Evolutionary conservation across 1,140 invertebrate species (phyloP).

Genomic region (Pachyrhynchus sulphureomaculatus): DNA sequence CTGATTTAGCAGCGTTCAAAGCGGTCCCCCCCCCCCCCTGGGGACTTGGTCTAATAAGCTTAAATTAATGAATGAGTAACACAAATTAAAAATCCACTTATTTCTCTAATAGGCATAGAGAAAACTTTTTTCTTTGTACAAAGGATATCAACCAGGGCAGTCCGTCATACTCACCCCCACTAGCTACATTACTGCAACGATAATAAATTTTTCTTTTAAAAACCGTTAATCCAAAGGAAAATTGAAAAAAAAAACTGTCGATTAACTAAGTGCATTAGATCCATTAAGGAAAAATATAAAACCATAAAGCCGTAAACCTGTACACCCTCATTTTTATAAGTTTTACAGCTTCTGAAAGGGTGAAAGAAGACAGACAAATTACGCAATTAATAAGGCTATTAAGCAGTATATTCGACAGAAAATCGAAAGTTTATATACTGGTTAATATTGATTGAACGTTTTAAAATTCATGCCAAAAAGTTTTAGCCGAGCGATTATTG

Average conservation of each 20-base stretch:
- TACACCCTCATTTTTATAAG: slow-evolving; percentile 1
- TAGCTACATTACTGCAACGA: no score
- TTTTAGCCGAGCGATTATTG: no score
- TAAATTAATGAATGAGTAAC: no score
- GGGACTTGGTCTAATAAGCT: no score
- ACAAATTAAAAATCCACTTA: no score
- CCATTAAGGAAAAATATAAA: slow-evolving; percentile 6
- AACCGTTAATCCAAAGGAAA: neutral
- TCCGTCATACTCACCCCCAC: no score
- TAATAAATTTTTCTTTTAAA: neutral
- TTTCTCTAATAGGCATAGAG: no score
- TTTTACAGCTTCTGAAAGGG: slow-evolving; percentile 2
- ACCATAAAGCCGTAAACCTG: neutral
- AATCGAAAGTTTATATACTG: neutral
- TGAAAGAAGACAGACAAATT: slow-evolving; percentile 8
- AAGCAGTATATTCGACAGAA: neutral
- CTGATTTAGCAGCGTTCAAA: no score
- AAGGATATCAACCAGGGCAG: no score
- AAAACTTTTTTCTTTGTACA: no score
- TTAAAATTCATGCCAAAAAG: no score
- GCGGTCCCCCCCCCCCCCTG: no score
- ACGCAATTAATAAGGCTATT: slow-evolving; percentile 5
- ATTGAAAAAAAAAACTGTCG: neutral
- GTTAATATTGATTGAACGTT: neutral
- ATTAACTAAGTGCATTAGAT: neutral